These are phyloP conservation scores for Subanguina moxae DNA, from an alignment of 1,140 invertebrate genomes.

Conservation along the genomic window DNA sequence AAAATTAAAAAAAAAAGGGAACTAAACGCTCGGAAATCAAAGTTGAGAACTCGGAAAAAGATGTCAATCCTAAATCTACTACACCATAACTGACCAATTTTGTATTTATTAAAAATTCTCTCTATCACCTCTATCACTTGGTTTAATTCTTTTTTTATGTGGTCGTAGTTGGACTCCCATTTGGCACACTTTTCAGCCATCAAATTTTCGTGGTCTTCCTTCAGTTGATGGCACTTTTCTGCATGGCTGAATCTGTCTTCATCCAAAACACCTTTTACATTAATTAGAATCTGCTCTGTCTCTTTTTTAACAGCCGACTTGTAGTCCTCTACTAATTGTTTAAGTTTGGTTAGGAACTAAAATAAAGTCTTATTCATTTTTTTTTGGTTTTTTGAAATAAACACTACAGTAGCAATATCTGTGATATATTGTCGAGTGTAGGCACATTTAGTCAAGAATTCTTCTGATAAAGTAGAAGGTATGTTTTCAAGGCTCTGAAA, in stretches of 20 bases:
- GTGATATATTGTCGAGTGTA: not conserved
- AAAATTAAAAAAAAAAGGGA: no score
- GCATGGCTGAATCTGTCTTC: not conserved
- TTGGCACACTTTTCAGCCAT: not conserved
- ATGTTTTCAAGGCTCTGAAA: slow-evolving; percentile 1
- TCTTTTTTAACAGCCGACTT: not conserved
- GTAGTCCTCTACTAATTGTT: not conserved
- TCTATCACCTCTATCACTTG: not conserved
- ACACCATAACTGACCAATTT: no score
- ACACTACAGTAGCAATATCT: not conserved
- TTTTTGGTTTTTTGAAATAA: no score
- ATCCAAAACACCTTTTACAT: not conserved
- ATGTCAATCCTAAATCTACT: no score
- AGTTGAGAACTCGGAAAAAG: no score
- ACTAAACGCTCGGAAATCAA: no score
- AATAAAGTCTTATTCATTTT: not conserved
- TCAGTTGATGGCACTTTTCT: not conserved
- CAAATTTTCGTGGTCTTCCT: not conserved
- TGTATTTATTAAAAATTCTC: no score
- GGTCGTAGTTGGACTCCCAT: not conserved
- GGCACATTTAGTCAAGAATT: not conserved
- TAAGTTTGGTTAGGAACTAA: not conserved
- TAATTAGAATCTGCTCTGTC: not conserved
- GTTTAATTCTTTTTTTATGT: not conserved
- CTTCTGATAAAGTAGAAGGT: not conserved